Percentiles rank a stretch among this genome's conserved stretches.
Evolutionary conservation across 2,113 vertebrate species (phyloP).

Genomic region (Burhinus oedicnemus): DNA sequence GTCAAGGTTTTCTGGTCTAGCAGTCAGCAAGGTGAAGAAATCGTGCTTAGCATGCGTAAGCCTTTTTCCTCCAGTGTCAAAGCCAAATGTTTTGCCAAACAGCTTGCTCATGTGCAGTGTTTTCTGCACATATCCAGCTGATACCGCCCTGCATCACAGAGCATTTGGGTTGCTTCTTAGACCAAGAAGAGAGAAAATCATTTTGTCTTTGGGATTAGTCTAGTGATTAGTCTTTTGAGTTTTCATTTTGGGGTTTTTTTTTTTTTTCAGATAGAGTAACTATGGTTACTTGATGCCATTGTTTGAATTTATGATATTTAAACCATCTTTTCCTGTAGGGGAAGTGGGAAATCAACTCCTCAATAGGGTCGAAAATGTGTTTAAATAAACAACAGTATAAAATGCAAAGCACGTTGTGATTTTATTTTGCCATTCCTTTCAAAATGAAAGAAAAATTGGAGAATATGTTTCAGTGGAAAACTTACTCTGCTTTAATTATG

Average conservation of each 20-base stretch:
- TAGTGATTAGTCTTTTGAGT: not conserved
- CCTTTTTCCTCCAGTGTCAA: not conserved
- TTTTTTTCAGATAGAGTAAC: not conserved
- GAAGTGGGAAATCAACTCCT: not conserved
- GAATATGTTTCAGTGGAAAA: not conserved
- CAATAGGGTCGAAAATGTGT: not conserved
- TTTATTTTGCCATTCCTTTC: not conserved
- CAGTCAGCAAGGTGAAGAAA: not conserved
- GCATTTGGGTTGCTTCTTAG: not conserved
- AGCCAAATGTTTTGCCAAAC: not conserved
- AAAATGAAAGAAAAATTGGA: not conserved
- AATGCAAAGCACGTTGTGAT: not conserved
- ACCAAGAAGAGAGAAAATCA: not conserved
- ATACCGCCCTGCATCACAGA: not conserved
- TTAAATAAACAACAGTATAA: not conserved
- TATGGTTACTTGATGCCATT: not conserved
- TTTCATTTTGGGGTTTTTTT: not conserved
- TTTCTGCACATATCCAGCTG: not conserved
- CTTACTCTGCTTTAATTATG: not conserved
- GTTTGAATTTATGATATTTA: not conserved
- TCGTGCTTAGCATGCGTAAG: not conserved
- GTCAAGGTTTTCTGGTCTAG: slow-evolving; percentile 11
- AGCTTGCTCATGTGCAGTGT: not conserved
- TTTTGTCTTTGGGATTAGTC: not conserved
- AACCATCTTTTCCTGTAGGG: not conserved